Percentiles rank a stretch among this genome's conserved stretches.
Conservation (phyloP, 1,140 invertebrate genomes). For the Laodelphax striatellus region DNA sequence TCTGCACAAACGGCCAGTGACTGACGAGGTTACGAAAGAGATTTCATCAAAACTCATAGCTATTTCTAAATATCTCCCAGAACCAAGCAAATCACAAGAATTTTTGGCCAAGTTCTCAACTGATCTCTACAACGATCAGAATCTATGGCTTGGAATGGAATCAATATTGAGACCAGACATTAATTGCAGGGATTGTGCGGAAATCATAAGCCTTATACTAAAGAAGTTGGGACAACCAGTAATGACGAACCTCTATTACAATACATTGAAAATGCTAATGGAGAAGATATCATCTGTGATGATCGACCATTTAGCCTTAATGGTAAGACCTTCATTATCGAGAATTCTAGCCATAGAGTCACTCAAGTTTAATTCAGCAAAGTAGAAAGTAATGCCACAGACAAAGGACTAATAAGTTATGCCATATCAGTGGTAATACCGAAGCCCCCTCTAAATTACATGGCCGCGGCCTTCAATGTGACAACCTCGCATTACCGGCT, state of each 20-base stretch:
- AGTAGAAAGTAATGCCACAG: too few species aligned
- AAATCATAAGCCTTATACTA: constrained; percentile 63
- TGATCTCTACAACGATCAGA: constrained; percentile 64
- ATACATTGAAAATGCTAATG: constrained; percentile 87
- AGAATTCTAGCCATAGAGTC: background rate
- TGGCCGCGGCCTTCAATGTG: too few species aligned
- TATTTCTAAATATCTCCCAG: constrained; percentile 68
- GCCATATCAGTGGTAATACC: too few species aligned
- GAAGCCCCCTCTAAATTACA: too few species aligned
- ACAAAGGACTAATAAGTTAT: too few species aligned
- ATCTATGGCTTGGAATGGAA: constrained; percentile 70
- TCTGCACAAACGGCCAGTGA: constrained; percentile 52
- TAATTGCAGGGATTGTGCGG: constrained; percentile 80
- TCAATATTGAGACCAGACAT: constrained; percentile 76
- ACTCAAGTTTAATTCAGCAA: too few species aligned
- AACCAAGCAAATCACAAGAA: constrained; percentile 85
- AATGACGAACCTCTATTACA: constrained; percentile 91
- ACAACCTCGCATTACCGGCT: too few species aligned
- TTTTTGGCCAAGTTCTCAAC: constrained; percentile 80
- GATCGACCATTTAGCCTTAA: constrained; percentile 50
- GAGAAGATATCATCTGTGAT: constrained; percentile 91
- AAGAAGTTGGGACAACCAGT: constrained; percentile 88
- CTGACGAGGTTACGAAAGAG: constrained; percentile 52
- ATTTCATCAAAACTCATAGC: constrained; percentile 44
- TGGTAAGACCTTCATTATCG: constrained; percentile 1